phyloP scores from a whole-genome alignment of 35 echinoderm and acorn worm species.

The Holothuria glaberrima region DNA sequence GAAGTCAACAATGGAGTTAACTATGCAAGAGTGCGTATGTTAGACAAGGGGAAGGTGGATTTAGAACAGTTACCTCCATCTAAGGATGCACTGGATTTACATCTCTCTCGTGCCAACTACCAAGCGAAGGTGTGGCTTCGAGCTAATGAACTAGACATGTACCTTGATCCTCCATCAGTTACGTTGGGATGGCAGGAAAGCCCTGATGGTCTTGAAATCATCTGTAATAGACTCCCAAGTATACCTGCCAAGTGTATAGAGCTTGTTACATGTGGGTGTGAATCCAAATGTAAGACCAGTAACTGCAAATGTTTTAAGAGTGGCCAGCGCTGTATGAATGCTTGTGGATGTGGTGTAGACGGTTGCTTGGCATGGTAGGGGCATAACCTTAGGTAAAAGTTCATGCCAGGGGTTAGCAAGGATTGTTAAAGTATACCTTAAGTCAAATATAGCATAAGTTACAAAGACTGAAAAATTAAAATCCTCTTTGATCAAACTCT shows the following conservation, averaged over 20 bases:
- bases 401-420: too few relatives aligned
- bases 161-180: neutral
- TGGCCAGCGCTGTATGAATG: neutral
- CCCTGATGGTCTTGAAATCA: neutral
- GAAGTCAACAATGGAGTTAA: neutral
- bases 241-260: neutral
- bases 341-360: conserved; percentile 9
- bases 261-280: neutral
- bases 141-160: neutral
- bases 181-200: neutral
- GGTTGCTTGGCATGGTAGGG: too few relatives aligned
- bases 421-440: too few relatives aligned
- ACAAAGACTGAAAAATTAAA: too few relatives aligned
- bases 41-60: neutral
- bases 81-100: neutral
- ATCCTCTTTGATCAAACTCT: too few relatives aligned
- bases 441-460: too few relatives aligned
- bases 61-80: conserved; percentile 7
- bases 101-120: conserved; percentile 16
- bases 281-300: neutral
- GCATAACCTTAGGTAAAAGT: too few relatives aligned
- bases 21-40: neutral
- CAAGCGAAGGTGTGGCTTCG: conserved; percentile 34
- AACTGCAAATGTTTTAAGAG: neutral
- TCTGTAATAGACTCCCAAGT: neutral